Base-by-base conservation (phyloP, 2,888 invertebrate genomes). In the Calliscelio sp. region DNA sequence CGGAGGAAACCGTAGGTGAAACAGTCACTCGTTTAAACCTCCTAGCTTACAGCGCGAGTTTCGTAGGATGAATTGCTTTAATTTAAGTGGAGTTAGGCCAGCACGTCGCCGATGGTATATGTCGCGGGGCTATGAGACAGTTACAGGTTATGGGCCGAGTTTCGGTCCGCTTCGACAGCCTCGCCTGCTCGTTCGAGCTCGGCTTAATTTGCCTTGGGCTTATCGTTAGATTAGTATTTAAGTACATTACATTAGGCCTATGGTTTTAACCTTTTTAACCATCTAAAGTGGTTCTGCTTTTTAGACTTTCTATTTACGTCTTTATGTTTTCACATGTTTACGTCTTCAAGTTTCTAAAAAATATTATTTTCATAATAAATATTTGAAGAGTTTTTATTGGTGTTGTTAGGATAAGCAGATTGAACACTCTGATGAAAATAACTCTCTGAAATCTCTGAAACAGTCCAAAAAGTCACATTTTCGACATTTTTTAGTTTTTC, bases 1-100 rank as follows among this genome's bases (percentile, higher is more conserved):
- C 53, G 55, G 41, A 70, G 66, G 68, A 78, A 68, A 79, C 73
- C 78, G 74, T 78, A 68, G 68, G 63, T 83, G 79, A 78, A 71
- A 75, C 79, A 78, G 86, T 87, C 88, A 87, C 87, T 90, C 89
- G 88, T 89, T 87, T 89, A 90, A 84, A 88, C 89, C 88, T 87
- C 86, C 89, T 77, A 86, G 90, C 91, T 91, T 90, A 91, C 87
- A 86, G 84, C 89, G 78, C 89, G 89, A 91, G 90, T 91, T 90
- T 88, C 86, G 85, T 86, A 89, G 89, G 90, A 91, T 91, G 90
- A 90, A 92, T 91, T 90, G 91, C 89, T 91, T 92, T 90, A 92
- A 91, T 92, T 92, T 91, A 90, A 90, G 89, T 89, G 89, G 90
- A 91, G 90, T 90, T 91, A 89, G 89, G 88, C 86, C 86, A 88